phyloP scores from a whole-genome alignment of 92 coral and sea anemone species.

The Micromussa lordhowensis region DNA sequence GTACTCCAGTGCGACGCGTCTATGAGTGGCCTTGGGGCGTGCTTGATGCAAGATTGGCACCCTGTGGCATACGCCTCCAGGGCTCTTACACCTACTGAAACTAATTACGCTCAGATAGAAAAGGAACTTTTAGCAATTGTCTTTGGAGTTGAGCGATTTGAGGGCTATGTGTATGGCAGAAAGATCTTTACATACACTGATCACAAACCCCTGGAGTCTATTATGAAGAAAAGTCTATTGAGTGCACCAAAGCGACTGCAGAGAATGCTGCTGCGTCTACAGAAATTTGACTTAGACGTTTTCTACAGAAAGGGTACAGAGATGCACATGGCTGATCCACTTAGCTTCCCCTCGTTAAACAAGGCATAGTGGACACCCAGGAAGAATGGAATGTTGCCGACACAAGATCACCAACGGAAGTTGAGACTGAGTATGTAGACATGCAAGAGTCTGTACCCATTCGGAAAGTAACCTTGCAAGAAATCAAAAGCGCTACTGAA shows the following conservation, averaged over 20 bases:
- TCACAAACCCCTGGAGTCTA: constrained; percentile 55
- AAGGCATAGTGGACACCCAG: background rate
- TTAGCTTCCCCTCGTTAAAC: constrained; percentile 9
- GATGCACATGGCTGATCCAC: constrained; percentile 27
- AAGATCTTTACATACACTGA: constrained; percentile 9
- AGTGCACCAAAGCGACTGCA: constrained; percentile 60
- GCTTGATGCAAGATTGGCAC: constrained; percentile 52
- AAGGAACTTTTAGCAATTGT: constrained; percentile 40
- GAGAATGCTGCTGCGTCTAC: constrained; percentile 44
- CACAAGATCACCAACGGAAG: constrained; percentile 23
- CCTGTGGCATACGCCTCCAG: constrained; percentile 55
- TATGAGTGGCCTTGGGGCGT: constrained; percentile 48
- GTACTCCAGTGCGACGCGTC: constrained; percentile 69
- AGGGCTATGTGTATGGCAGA: constrained; percentile 43
- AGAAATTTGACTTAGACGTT: constrained; percentile 41
- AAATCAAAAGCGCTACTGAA: constrained; percentile 31
- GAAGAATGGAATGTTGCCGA: constrained; percentile 17
- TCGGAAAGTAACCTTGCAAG: constrained; percentile 20
- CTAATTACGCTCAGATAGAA: constrained; percentile 35
- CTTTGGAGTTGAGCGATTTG: constrained; percentile 54
- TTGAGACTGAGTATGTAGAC: constrained; percentile 44
- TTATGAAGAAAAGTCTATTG: constrained; percentile 46
- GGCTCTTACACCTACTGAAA: constrained; percentile 48
- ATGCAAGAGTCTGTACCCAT: constrained; percentile 31
- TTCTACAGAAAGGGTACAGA: constrained; percentile 29